These are phyloP conservation scores for Musca vetustissima DNA, from an alignment of 1,140 invertebrate genomes.

Conservation along the genomic window DNA sequence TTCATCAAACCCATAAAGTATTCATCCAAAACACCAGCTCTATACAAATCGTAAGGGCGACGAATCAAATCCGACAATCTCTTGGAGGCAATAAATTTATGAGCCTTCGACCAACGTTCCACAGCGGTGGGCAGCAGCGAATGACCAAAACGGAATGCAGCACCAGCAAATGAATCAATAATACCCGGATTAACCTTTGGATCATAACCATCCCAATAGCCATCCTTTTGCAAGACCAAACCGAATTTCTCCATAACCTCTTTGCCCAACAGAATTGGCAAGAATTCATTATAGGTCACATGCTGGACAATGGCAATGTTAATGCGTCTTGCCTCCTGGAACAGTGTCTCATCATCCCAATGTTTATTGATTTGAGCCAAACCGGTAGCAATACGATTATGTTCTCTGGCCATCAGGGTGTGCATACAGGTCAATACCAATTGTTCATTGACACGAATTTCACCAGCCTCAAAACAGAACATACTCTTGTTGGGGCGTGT, in stretches of 20 bases:
- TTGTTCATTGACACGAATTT: conserved; percentile 93
- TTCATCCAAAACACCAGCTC: conserved; percentile 86
- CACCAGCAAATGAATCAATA: conserved; percentile 82
- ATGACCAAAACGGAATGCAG: conserved; percentile 89
- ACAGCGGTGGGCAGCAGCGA: conserved; percentile 84
- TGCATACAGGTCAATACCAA: conserved; percentile 88
- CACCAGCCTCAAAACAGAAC: conserved; percentile 91
- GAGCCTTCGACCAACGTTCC: conserved; percentile 89
- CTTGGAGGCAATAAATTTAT: conserved; percentile 91
- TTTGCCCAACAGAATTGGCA: conserved; percentile 90
- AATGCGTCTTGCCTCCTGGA: conserved; percentile 88
- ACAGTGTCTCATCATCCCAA: conserved; percentile 93
- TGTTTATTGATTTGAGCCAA: conserved; percentile 83
- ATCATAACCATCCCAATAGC: conserved; percentile 90
- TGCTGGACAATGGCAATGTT: conserved; percentile 90
- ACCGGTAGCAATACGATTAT: conserved; percentile 80
- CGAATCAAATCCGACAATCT: conserved; percentile 85
- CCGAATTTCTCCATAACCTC: conserved; percentile 92
- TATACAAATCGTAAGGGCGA: conserved; percentile 86
- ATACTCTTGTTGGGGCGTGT: conserved; percentile 82
- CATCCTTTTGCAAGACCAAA: conserved; percentile 79
- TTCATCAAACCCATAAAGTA: conserved; percentile 93
- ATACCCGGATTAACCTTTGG: conserved; percentile 80
- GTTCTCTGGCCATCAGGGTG: conserved; percentile 84
- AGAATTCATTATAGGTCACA: conserved; percentile 91